phyloP scores from a whole-genome alignment of 1,140 invertebrate genomes.

The Helicoverpa armigera region DNA sequence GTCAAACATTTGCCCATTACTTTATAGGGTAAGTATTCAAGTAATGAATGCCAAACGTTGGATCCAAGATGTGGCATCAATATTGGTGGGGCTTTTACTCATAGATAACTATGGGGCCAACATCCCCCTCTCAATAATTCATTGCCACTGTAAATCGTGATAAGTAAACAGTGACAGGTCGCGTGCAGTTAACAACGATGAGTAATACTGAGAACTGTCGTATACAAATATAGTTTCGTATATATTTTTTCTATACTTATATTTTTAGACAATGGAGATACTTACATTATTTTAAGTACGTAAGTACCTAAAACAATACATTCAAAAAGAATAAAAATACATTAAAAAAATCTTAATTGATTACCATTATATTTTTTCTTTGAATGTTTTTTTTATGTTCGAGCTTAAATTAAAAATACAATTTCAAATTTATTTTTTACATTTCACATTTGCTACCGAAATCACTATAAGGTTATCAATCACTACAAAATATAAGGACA shows the following conservation, averaged over 20 bases:
- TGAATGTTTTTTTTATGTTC: no score
- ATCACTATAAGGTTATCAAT: no score
- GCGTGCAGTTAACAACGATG: conserved; percentile 60
- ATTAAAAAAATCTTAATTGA: no score
- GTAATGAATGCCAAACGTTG: not conserved
- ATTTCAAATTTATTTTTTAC: no score
- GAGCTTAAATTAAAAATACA: no score
- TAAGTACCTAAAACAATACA: no score
- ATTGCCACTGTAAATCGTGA: conserved; percentile 68
- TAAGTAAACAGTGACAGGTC: conserved; percentile 69
- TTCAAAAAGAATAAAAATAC: no score
- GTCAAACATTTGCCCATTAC: conserved; percentile 32
- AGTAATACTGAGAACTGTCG: conserved; percentile 50
- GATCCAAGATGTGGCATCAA: not conserved
- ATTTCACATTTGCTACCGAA: no score
- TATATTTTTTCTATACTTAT: conserved; percentile 19
- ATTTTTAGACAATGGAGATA: not conserved
- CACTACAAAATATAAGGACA: no score
- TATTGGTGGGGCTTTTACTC: not conserved
- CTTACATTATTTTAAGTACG: no score
- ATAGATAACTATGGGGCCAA: conserved; percentile 1
- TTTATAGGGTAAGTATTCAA: not conserved
- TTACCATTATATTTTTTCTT: no score
- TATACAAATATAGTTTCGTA: conserved; percentile 12
- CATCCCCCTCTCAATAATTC: conserved; percentile 62